These are phyloP conservation scores for Halictus ligatus DNA, from an alignment of 2,888 invertebrate species.

Conservation along the genomic window DNA sequence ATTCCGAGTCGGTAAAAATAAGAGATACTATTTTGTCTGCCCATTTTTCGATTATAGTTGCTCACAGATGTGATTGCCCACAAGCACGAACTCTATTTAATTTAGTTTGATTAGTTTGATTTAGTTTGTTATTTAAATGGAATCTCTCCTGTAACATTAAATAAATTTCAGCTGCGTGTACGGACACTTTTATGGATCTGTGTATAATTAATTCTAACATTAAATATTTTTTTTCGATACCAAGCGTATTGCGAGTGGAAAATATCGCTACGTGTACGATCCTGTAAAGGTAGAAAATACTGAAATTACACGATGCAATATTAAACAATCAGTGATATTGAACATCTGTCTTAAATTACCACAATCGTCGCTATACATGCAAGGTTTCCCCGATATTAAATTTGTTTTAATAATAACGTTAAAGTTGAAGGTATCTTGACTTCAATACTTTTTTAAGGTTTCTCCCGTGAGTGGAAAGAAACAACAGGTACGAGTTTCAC, in stretches of 20 bases:
- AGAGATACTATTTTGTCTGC: too few species aligned
- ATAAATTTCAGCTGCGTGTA: neutral
- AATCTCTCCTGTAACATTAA: neutral
- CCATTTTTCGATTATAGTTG: too few species aligned
- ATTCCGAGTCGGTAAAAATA: too few species aligned
- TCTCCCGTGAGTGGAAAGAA: conserved; percentile 18
- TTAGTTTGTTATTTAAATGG: too few species aligned
- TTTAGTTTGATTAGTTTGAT: too few species aligned
- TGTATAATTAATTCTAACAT: neutral
- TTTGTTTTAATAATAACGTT: conserved; percentile 9
- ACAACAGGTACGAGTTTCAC: conserved; percentile 46
- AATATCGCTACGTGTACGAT: neutral
- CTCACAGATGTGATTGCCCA: too few species aligned
- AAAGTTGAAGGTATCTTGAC: conserved; percentile 20
- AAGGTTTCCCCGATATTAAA: neutral
- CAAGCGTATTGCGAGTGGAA: neutral
- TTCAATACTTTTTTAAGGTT: conserved; percentile 22
- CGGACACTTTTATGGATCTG: neutral
- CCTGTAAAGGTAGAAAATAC: neutral
- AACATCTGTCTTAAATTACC: neutral
- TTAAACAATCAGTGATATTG: neutral
- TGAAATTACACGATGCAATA: neutral
- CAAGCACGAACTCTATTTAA: too few species aligned
- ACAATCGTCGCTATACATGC: neutral
- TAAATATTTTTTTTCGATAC: neutral